Conservation (phyloP, 2,888 invertebrate genomes). For the Seira ritae region DNA sequence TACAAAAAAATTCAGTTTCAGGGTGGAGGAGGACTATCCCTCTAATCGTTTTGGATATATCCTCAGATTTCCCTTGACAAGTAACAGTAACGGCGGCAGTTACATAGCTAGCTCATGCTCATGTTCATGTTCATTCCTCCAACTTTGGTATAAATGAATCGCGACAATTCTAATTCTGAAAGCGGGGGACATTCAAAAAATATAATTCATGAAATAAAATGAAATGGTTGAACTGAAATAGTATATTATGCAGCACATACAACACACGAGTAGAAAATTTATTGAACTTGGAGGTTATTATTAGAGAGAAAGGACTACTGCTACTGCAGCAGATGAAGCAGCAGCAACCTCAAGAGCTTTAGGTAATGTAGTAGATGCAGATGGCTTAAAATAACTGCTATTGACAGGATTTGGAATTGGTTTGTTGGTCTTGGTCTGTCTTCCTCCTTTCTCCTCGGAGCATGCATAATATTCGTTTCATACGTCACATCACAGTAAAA, state of each 20-base stretch:
- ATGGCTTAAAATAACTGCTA: conserved; percentile 56
- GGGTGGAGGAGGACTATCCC: no score
- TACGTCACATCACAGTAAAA: conserved; percentile 2
- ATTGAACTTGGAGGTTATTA: background rate
- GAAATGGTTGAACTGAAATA: background rate
- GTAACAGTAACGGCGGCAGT: no score
- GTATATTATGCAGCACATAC: background rate
- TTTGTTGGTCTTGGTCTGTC: conserved; percentile 32
- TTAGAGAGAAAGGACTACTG: no score
- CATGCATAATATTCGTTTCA: no score
- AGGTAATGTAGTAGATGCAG: background rate
- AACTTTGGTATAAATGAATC: no score
- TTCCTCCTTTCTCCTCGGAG: background rate
- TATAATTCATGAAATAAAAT: background rate
- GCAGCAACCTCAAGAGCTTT: background rate
- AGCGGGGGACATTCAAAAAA: background rate
- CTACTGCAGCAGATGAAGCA: no score
- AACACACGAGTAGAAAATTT: background rate
- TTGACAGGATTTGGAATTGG: conserved; percentile 63
- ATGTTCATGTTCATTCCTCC: no score
- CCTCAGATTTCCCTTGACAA: no score
- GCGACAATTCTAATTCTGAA: no score
- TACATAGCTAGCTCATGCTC: no score
- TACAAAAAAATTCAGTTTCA: no score
- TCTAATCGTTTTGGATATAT: no score